These are phyloP conservation scores for Rhineura floridana DNA, from an alignment of 2,113 vertebrate species.

Conservation along the genomic window DNA sequence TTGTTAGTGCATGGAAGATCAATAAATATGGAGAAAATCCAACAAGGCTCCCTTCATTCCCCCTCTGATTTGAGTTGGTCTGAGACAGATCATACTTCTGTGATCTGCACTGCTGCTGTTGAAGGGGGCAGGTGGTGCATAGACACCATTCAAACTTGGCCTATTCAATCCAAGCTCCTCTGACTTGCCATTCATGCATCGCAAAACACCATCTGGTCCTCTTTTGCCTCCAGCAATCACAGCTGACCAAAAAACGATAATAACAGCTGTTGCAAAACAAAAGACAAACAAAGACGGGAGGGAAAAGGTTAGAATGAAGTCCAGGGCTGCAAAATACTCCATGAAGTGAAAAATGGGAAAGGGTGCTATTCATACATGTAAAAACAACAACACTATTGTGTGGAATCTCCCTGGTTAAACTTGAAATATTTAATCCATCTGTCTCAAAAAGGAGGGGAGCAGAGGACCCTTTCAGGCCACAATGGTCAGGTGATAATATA, in stretches of 20 bases:
- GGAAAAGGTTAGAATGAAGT: slow-evolving; percentile 95
- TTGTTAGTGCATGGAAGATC: slow-evolving; percentile 91
- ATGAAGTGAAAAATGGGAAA: slow-evolving; percentile 81
- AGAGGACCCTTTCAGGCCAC: slow-evolving; percentile 64
- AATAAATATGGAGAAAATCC: slow-evolving; percentile 93
- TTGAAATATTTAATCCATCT: slow-evolving; percentile 80
- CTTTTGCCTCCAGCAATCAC: slow-evolving; percentile 99
- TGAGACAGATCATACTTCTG: slow-evolving; percentile 89
- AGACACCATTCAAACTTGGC: slow-evolving; percentile 99
- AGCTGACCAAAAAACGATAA: slow-evolving; percentile 98
- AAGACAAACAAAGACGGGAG: slow-evolving; percentile 95
- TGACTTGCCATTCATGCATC: slow-evolving; percentile 99
- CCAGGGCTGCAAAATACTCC: slow-evolving; percentile 85
- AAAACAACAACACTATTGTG: slow-evolving; percentile 63
- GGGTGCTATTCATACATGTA: slow-evolving; percentile 73
- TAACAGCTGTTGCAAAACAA: slow-evolving; percentile 99
- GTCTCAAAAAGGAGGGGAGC: slow-evolving; percentile 31
- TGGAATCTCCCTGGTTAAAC: slow-evolving; percentile 79
- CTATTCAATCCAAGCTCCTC: slow-evolving; percentile 98
- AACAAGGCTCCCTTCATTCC: slow-evolving; percentile 79
- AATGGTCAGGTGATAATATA: slow-evolving; percentile 82
- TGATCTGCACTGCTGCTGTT: slow-evolving; percentile 84
- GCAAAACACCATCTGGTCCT: slow-evolving; percentile 99
- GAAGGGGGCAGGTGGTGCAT: slow-evolving; percentile 98
- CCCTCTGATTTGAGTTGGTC: slow-evolving; percentile 79